A percentile compares a stretch with the other conserved stretches of the same genome.
These are phyloP conservation scores for Balanococcus diminutus DNA, from an alignment of 2,888 invertebrate genomes.

Conservation along the genomic window DNA sequence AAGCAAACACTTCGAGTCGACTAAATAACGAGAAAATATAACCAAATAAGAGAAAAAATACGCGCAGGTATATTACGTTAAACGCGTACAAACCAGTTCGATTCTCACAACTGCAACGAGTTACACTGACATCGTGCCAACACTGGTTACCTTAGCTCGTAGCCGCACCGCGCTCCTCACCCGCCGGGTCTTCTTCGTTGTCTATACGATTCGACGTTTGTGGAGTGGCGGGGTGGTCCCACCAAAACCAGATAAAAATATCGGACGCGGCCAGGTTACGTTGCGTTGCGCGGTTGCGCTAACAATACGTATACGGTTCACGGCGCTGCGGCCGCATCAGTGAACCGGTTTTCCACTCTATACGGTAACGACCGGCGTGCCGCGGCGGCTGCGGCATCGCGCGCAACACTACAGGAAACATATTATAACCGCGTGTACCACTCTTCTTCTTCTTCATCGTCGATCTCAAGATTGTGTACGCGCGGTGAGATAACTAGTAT, in stretches of 20 bases:
- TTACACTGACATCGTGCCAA: not conserved
- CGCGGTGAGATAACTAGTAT: not conserved
- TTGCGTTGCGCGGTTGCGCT: not conserved
- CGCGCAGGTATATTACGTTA: not conserved
- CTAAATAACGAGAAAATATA: too few relatives aligned
- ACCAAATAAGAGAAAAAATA: not conserved
- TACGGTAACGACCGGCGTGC: not conserved
- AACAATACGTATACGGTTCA: conserved; percentile 2
- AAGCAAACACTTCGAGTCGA: too few relatives aligned
- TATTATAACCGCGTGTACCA: not conserved
- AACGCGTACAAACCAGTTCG: conserved; percentile 18
- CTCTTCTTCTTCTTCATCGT: not conserved
- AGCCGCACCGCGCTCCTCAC: not conserved
- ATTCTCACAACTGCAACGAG: not conserved
- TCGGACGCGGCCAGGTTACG: conserved; percentile 4
- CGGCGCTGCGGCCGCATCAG: not conserved
- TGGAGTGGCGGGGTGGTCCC: not conserved
- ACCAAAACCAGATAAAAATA: not conserved
- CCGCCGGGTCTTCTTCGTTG: not conserved
- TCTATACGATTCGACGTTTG: not conserved
- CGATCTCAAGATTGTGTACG: not conserved
- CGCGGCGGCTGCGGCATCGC: not conserved
- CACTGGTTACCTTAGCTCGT: not conserved
- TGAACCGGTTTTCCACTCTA: not conserved
- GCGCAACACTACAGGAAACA: not conserved